Evolutionary conservation across 2,888 invertebrate genomes (phyloP), one percentile per base, ranked within the genome.

Genomic region (Luffia ferchaultella): DNA sequence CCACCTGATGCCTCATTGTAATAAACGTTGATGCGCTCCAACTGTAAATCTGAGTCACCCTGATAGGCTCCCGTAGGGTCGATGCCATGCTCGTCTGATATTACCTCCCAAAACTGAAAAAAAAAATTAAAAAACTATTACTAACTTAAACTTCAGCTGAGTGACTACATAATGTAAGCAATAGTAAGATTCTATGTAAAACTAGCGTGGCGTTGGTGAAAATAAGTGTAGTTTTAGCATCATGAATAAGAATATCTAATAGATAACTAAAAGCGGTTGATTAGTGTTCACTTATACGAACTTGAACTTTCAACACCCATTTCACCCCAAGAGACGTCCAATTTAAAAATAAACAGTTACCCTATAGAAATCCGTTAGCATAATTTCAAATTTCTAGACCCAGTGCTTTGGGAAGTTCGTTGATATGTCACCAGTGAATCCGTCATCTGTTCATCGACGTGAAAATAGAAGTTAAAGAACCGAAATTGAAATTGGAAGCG

Each of bases 71-170:
- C 92, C 52, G 86, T 84, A 1, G 90, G 90, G 68, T 91, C 90
- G 60, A 92, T 88, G 20, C 91, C 91, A 67, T 91, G 90, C 68
- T 90, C 92, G 64, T 92, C 91, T 2, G 92, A 92, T 61, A 93
- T 93, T 52, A 79, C 89, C 72, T 92, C 91, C 91, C 90, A 90
- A 70, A 90, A 90, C 89, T 90, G 70, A 17, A 16, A 50, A n/a
- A 15, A 48, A 30, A 48, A 17, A 3, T 12, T 30, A 7, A 30
- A 3, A 30, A 7, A 30, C 30, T 7, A 30, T 30, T 12, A 30
- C 12, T 7, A 30, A 30, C 3, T 12, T n/a, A n/a, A n/a, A n/a
- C n/a, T n/a, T n/a, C n/a, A n/a, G n/a, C n/a, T n/a, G n/a, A n/a
- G 30, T 30, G 30, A 7, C 30, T 30, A 7, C 12, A 30, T 30